phyloP scores from a whole-genome alignment of 1,140 invertebrate genomes.

The Aphelinus atriplicis region DNA sequence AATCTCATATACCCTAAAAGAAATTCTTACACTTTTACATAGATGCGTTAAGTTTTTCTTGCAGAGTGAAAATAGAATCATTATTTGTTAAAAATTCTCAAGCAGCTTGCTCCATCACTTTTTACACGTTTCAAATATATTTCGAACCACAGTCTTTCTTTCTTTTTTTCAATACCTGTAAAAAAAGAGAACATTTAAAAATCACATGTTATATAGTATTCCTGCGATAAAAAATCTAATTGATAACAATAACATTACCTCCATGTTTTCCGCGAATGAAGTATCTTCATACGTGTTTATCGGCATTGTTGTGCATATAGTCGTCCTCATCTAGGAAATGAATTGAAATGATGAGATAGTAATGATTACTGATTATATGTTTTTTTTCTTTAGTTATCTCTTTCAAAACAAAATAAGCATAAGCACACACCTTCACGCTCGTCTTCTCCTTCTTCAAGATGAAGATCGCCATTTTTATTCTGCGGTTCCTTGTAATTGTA shows the following conservation, averaged over 20 bases:
- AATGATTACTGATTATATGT: constrained; percentile 14
- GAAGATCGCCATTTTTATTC: constrained; percentile 57
- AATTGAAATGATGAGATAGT: constrained; percentile 2
- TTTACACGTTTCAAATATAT: constrained; percentile 10
- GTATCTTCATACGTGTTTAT: constrained; percentile 51
- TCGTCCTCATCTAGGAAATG: constrained; percentile 56
- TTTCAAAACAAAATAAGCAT: background rate
- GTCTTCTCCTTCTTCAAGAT: constrained; percentile 58
- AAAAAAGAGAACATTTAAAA: constrained; percentile 10
- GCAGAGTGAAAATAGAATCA: constrained; percentile 26
- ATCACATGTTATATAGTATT: constrained; percentile 35
- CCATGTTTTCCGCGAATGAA: background rate
- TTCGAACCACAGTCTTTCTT: constrained; percentile 29
- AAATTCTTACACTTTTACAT: too few species aligned
- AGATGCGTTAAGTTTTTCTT: constrained; percentile 1
- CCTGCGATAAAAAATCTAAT: constrained; percentile 14
- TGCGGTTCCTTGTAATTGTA: constrained; percentile 58
- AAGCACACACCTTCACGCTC: constrained; percentile 57
- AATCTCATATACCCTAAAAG: too few species aligned
- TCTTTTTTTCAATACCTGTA: constrained; percentile 1
- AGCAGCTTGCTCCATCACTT: background rate
- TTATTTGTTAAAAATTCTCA: background rate
- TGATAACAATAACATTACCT: background rate
- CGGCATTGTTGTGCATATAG: constrained; percentile 54
- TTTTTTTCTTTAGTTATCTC: constrained; percentile 3